Base-by-base conservation (phyloP, 2,888 invertebrate genomes). In the Temnothorax rugatulus region DNA sequence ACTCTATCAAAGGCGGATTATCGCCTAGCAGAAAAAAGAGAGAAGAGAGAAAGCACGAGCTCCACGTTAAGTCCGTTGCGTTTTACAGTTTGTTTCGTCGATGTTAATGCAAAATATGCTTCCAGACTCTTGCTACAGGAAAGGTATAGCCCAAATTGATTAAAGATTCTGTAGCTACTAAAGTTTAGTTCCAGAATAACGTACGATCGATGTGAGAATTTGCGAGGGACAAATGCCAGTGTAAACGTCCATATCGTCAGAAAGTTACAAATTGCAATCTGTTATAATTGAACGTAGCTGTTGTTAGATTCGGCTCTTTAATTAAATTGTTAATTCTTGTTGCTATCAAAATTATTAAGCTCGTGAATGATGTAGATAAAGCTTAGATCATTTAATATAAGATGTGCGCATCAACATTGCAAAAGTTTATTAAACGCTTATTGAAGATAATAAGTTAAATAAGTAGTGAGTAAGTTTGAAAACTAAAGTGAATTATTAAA, bases 1-100 rank as follows among this genome's bases (percentile, higher is more conserved):
- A 18, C 18, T 41, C 21, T 69, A 71, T 59, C 73, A 57, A 79
- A 79, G 57, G 21, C 44, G 18, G 44, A 59, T 59, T 71, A 79
- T 47, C 15, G 57, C 18, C 21, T 41, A 13, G 13, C 34, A 15
- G 29, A 34, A 29, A 61, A 66, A n/a, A 74, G 29, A 52, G 7
- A n/a, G 9, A 38, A 13, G 18, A 25, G 15, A 63, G 34, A 61
- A 47, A 47, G n/a, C 13, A 41, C 15, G 41, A 77, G 15, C 25
- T n/a, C n/a, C 34, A 34, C 13, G 15, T 66, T 7, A 13, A 52
- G 34, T 18, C 18, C 13, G 9, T 15, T 34, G 44, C 44, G 21
- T 79, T 71, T 79, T 18, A 25, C 34, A 21, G 13, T 11, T 44
- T 57, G 8, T 18, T 76, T 41, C 18, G 8, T 34, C 15, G 57